A percentile compares a stretch with the other conserved stretches of the same genome.
These are phyloP conservation scores for Rhimphoctona megacephalus DNA, from an alignment of 2,888 invertebrate species.

Conservation along the genomic window DNA sequence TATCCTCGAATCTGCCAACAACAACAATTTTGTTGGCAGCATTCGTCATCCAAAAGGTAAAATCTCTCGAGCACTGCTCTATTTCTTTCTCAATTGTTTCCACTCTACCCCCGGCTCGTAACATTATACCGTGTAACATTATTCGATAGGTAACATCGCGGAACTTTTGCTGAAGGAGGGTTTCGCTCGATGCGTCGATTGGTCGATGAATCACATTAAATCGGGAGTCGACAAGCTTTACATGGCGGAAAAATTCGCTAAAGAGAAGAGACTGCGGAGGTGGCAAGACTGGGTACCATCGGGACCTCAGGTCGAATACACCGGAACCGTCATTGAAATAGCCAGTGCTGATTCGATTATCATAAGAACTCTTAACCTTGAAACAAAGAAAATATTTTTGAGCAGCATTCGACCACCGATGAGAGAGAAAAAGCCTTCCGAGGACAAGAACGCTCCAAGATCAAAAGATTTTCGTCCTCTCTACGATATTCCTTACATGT, in stretches of 20 bases:
- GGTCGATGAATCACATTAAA: slow-evolving; percentile 94
- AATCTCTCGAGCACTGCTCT: background rate
- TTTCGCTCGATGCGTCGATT: slow-evolving; percentile 97
- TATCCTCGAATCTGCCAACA: slow-evolving; percentile 96
- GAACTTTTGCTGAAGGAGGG: slow-evolving; percentile 96
- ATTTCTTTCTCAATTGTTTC: background rate
- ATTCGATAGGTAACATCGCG: slow-evolving; percentile 92
- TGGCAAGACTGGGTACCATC: slow-evolving; percentile 97
- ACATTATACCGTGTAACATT: background rate
- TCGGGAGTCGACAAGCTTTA: slow-evolving; percentile 93
- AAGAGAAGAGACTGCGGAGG: slow-evolving; percentile 93
- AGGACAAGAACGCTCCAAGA: slow-evolving; percentile 89
- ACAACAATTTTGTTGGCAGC: slow-evolving; percentile 97
- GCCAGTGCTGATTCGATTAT: slow-evolving; percentile 97
- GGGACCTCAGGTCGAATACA: slow-evolving; percentile 91
- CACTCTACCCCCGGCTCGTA: background rate
- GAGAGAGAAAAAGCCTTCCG: slow-evolving; percentile 87
- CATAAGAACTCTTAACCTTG: slow-evolving; percentile 92
- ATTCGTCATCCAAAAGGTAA: slow-evolving; percentile 94
- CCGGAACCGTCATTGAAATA: slow-evolving; percentile 94
- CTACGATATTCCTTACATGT: slow-evolving; percentile 99
- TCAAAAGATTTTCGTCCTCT: slow-evolving; percentile 94
- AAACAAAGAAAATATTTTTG: slow-evolving; percentile 96
- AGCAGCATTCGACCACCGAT: slow-evolving; percentile 98
- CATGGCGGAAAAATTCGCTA: slow-evolving; percentile 94